Conservation (phyloP, 2,888 invertebrate species). For the Apoda limacodes region DNA sequence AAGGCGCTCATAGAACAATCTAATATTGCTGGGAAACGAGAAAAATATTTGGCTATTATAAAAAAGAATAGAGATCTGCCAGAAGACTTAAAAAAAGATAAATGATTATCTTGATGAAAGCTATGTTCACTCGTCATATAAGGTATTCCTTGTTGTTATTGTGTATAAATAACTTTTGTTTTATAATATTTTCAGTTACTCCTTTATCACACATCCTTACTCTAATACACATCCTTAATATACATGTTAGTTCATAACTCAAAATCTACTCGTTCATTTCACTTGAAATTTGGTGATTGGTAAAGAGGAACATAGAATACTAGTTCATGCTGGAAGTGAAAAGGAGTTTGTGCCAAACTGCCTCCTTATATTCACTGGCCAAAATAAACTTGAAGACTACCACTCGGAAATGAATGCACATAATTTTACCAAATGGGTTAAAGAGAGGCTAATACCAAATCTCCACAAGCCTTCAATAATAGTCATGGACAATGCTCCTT, state of each 20-base stretch:
- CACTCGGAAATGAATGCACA: constrained; percentile 21
- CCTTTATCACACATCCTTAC: too few relatives aligned
- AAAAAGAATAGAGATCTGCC: constrained; percentile 11
- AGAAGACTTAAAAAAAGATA: constrained; percentile 15
- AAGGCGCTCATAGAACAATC: constrained; percentile 12
- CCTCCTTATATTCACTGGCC: constrained; percentile 18
- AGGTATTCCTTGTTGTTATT: constrained; percentile 13
- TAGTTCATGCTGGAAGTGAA: constrained; percentile 20
- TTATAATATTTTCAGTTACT: too few relatives aligned
- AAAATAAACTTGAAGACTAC: constrained; percentile 19
- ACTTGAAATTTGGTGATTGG: too few relatives aligned
- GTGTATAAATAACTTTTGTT: too few relatives aligned
- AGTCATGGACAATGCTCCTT: constrained; percentile 9
- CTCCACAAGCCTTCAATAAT: constrained; percentile 12
- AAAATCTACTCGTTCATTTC: too few relatives aligned
- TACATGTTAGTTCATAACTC: too few relatives aligned
- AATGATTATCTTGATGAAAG: constrained; percentile 25
- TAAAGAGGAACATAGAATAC: constrained; percentile 18
- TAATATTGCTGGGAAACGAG: constrained; percentile 11
- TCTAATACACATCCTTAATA: too few relatives aligned
- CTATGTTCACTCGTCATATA: constrained; percentile 19
- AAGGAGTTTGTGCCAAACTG: constrained; percentile 21
- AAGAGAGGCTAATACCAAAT: constrained; percentile 11
- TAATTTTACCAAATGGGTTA: constrained; percentile 16
- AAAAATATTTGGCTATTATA: constrained; percentile 12